Evolutionary conservation across 2,797 vertebrate genomes (phyloP).

Genomic region (Phoebastria nigripes): DNA sequence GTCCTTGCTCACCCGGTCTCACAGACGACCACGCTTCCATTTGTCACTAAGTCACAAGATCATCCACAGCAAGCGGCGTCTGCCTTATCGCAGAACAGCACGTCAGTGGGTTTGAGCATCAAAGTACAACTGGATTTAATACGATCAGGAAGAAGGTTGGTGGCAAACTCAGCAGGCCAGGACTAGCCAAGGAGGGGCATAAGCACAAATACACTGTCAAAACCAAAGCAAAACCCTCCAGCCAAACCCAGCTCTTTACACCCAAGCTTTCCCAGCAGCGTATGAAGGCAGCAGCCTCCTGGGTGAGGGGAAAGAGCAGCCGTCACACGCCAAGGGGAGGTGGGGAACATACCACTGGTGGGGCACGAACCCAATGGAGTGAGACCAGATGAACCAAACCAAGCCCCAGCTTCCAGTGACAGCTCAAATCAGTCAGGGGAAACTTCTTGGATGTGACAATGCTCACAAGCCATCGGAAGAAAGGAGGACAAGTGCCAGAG

Average conservation of each 20-base stretch:
- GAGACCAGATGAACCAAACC: not conserved
- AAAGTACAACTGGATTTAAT: not conserved
- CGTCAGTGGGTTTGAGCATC: not conserved
- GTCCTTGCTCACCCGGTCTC: not conserved
- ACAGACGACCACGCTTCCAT: accelerated
- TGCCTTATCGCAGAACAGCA: not conserved
- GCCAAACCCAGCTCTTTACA: not conserved
- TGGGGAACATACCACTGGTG: not conserved
- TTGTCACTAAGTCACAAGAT: not conserved
- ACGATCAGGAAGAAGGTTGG: not conserved
- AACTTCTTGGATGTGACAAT: not conserved
- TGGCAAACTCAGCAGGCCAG: not conserved
- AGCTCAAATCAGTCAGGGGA: not conserved
- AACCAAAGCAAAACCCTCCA: not conserved
- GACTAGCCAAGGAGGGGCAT: not conserved
- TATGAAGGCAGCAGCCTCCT: not conserved
- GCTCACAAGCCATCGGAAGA: not conserved
- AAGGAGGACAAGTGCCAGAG: not conserved
- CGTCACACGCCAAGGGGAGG: too few relatives aligned
- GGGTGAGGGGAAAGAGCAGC: not conserved
- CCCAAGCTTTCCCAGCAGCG: accelerated
- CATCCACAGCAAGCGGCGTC: accelerated
- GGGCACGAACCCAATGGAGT: not conserved
- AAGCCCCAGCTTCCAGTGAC: not conserved
- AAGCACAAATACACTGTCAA: not conserved